Conservation (phyloP, 2,113 vertebrate genomes). For the Ranitomeya variabilis region DNA sequence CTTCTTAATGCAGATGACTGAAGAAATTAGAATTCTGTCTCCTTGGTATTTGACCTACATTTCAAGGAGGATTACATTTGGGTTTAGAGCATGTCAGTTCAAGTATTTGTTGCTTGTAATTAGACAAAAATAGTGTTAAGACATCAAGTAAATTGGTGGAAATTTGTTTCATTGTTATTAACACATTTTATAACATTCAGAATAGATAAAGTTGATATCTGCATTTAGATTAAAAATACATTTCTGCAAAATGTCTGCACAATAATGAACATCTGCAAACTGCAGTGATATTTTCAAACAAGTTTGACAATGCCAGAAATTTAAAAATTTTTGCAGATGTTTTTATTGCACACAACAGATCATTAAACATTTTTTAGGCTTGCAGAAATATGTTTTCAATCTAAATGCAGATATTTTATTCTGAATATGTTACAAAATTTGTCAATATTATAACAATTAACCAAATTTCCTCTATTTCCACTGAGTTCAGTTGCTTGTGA, state of each 20-base stretch:
- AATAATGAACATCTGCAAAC: constrained; percentile 36
- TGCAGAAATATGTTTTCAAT: constrained; percentile 17
- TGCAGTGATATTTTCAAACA: constrained; percentile 20
- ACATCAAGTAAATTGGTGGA: not conserved
- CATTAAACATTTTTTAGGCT: too few relatives aligned
- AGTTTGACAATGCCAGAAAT: constrained; percentile 3
- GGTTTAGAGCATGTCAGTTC: not conserved
- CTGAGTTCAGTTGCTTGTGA: too few relatives aligned
- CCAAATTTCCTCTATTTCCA: constrained; percentile 8
- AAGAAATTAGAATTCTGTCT: constrained; percentile 4
- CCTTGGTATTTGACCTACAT: not conserved
- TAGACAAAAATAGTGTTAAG: constrained; percentile 12
- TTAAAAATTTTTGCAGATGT: not conserved
- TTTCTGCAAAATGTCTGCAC: constrained; percentile 22
- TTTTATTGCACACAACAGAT: constrained; percentile 17
- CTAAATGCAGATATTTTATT: not conserved
- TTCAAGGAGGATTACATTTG: not conserved
- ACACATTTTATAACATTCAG: constrained; percentile 21
- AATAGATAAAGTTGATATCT: not conserved
- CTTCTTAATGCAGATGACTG: not conserved
- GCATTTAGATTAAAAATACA: constrained; percentile 2
- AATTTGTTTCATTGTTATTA: constrained; percentile 20
- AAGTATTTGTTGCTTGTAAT: not conserved
- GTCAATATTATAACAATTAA: constrained; percentile 3
- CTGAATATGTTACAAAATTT: constrained; percentile 12